These are phyloP conservation scores for Embidobia sp. DNA, from an alignment of 2,888 invertebrate genomes.

Conservation along the genomic window DNA sequence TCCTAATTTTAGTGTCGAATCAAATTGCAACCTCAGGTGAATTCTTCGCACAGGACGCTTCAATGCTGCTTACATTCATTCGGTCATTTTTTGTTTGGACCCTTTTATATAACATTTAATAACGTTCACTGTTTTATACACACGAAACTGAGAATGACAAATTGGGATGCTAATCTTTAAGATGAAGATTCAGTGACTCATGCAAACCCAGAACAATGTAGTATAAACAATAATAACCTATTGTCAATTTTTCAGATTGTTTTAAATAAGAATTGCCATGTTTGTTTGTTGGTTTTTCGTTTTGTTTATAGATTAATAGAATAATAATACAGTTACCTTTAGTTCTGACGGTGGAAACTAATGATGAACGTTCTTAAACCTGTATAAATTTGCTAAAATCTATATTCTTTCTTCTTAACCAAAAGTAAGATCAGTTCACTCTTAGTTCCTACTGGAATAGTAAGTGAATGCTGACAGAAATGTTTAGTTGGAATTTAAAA, in stretches of 20 bases:
- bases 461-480: conserved; percentile 18
- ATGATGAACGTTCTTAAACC: conserved; percentile 6
- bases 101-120: conserved; percentile 29
- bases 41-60: conserved; percentile 63
- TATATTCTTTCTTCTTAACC: no score
- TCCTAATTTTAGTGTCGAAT: conserved; percentile 7
- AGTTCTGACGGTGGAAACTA: conserved; percentile 31
- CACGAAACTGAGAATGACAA: neutral
- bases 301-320: no score
- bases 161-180: conserved; percentile 25
- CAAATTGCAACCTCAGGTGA: neutral
- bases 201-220: conserved; percentile 31
- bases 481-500: conserved; percentile 48
- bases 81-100: conserved; percentile 9
- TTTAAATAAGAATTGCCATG: conserved; percentile 77
- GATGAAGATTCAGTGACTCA: conserved; percentile 31
- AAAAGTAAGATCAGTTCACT: no score
- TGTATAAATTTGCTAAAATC: neutral
- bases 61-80: conserved; percentile 56
- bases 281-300: conserved; percentile 31
- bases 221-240: conserved; percentile 65
- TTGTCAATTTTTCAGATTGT: conserved; percentile 73
- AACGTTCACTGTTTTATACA: conserved; percentile 6
- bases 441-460: conserved; percentile 22
- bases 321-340: no score